These are phyloP conservation scores for Tetranychus urticae DNA, from an alignment of 1,140 invertebrate genomes.

Conservation along the genomic window DNA sequence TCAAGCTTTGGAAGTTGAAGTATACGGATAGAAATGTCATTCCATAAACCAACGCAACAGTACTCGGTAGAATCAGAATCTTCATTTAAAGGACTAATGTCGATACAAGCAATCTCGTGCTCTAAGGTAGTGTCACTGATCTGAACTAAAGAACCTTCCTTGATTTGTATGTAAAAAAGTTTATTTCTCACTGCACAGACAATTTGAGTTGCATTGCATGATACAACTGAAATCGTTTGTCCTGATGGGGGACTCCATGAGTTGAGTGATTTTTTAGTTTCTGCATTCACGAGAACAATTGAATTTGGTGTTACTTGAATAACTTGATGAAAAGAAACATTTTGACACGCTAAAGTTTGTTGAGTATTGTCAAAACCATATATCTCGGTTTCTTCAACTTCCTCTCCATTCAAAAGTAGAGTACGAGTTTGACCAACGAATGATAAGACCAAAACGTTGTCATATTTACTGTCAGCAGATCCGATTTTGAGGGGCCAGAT, in stretches of 20 bases:
- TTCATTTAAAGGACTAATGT: conserved; percentile 55
- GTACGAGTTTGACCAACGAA: conserved; percentile 86
- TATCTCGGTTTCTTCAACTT: conserved; percentile 83
- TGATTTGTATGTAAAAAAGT: conserved; percentile 66
- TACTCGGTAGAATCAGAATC: conserved; percentile 29
- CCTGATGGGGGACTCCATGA: conserved; percentile 51
- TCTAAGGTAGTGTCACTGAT: conserved; percentile 32
- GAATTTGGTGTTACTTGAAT: conserved; percentile 43
- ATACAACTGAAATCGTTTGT: conserved; percentile 62
- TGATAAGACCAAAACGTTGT: conserved; percentile 72
- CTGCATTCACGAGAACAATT: conserved; percentile 37
- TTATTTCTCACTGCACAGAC: conserved; percentile 68
- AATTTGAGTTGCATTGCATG: conserved; percentile 55
- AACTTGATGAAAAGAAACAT: conserved; percentile 42
- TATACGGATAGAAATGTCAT: conserved; percentile 59
- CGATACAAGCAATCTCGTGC: conserved; percentile 85
- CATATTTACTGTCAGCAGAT: conserved; percentile 29
- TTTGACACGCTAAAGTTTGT: conserved; percentile 78
- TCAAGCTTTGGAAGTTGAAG: conserved; percentile 12
- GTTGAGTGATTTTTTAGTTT: conserved; percentile 36
- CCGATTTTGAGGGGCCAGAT: conserved; percentile 76
- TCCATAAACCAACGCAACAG: conserved; percentile 86
- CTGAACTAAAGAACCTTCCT: conserved; percentile 28
- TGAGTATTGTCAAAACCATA: conserved; percentile 61
- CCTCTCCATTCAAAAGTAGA: conserved; percentile 64